These are phyloP conservation scores for Drosophila nr. perissopoda DNA, from an alignment of 2,888 invertebrate species.

Conservation along the genomic window DNA sequence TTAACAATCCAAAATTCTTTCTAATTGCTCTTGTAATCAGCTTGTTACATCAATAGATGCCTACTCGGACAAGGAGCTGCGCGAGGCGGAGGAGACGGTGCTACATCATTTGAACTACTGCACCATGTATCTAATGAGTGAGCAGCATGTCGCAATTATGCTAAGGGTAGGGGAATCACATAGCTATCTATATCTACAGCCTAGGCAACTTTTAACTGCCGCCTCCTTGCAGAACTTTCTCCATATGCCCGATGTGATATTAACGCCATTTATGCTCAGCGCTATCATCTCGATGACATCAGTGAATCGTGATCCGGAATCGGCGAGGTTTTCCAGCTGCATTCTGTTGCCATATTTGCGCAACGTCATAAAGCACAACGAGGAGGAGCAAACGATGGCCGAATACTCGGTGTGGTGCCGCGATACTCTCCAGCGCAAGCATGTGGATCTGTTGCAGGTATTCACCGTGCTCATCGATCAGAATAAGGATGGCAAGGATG, in stretches of 20 bases:
- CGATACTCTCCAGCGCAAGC: slow-evolving; percentile 78
- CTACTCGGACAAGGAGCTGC: slow-evolving; percentile 85
- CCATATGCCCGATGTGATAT: slow-evolving; percentile 87
- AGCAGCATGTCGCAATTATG: slow-evolving; percentile 79
- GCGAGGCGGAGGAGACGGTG: slow-evolving; percentile 87
- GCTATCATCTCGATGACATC: slow-evolving; percentile 85
- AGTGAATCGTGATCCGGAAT: slow-evolving; percentile 84
- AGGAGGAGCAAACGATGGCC: slow-evolving; percentile 85
- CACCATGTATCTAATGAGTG: slow-evolving; percentile 83
- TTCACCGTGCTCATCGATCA: slow-evolving; percentile 83
- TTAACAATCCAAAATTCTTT: background rate
- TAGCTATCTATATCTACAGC: background rate
- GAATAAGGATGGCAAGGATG: slow-evolving; percentile 83
- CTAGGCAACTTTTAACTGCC: background rate
- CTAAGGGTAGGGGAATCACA: slow-evolving; percentile 67
- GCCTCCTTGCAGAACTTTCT: slow-evolving; percentile 85
- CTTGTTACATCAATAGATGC: slow-evolving; percentile 75
- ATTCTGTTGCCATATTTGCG: slow-evolving; percentile 81
- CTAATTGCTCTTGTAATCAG: background rate
- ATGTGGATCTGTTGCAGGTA: slow-evolving; percentile 79
- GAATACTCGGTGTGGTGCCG: slow-evolving; percentile 87
- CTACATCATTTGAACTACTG: slow-evolving; percentile 86
- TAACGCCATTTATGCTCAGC: slow-evolving; percentile 88
- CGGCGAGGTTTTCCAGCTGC: slow-evolving; percentile 75
- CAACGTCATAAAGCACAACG: slow-evolving; percentile 83